These are phyloP conservation scores for Chionomys nivalis DNA, from an alignment of 2,113 vertebrate species.

Conservation along the genomic window DNA sequence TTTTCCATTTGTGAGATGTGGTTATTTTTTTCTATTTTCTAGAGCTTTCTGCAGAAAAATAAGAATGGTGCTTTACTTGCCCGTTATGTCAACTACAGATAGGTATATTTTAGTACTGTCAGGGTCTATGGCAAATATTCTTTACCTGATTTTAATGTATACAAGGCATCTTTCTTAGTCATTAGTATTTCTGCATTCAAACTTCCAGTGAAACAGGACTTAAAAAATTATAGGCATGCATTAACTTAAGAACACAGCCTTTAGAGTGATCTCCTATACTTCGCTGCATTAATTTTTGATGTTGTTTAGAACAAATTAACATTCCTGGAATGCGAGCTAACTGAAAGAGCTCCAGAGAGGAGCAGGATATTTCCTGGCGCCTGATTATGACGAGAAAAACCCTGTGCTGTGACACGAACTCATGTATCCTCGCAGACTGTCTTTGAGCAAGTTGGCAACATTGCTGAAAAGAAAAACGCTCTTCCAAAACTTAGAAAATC, in stretches of 20 bases:
- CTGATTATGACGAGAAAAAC: background rate
- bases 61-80: background rate
- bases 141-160: background rate
- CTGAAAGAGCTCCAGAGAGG: constrained; percentile 36
- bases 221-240: constrained; percentile 53
- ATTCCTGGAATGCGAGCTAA: constrained; percentile 57
- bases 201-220: constrained; percentile 10
- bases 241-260: constrained; percentile 52
- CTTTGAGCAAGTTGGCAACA: constrained; percentile 41
- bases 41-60: constrained; percentile 3
- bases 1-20: background rate
- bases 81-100: background rate
- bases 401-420: background rate
- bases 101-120: background rate
- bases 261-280: constrained; percentile 50
- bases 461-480: constrained; percentile 43
- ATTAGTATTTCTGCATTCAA: constrained; percentile 37
- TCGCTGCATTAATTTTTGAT: constrained; percentile 52
- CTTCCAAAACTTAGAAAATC: background rate
- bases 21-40: background rate
- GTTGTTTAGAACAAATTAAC: constrained; percentile 58
- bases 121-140: constrained; percentile 13
- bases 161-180: background rate
- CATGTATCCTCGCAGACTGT: constrained; percentile 18
- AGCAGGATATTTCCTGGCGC: constrained; percentile 32